phyloP scores from a whole-genome alignment of 2,113 vertebrate species.

The Periophthalmodon schlosseri region DNA sequence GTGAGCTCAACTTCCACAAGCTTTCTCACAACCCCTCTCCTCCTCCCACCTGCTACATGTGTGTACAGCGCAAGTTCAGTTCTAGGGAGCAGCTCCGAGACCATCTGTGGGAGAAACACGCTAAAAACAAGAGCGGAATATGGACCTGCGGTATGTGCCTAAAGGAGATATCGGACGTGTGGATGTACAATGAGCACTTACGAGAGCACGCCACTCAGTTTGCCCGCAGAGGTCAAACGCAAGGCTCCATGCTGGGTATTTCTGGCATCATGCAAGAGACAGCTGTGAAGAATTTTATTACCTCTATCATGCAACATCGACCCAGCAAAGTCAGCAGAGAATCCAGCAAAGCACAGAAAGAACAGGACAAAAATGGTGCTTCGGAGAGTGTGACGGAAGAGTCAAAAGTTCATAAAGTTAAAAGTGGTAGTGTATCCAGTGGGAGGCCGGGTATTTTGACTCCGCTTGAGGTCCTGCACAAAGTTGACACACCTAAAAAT shows the following conservation, averaged over 20 bases:
- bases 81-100: conserved; percentile 92
- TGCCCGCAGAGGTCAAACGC: conserved; percentile 87
- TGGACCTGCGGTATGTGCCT: conserved; percentile 99
- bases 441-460: conserved; percentile 67
- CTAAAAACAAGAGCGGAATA: conserved; percentile 87
- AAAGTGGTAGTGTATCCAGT: conserved; percentile 53
- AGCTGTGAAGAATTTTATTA: conserved; percentile 84
- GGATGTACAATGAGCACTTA: conserved; percentile 98
- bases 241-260: conserved; percentile 82
- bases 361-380: conserved; percentile 58
- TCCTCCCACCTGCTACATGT: conserved; percentile 98
- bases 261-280: conserved; percentile 80
- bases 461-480: conserved; percentile 71
- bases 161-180: conserved; percentile 92
- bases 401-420: conserved; percentile 61
- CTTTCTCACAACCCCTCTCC: conserved; percentile 93
- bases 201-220: conserved; percentile 93
- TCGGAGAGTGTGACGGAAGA: conserved; percentile 73
- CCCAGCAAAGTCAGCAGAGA: conserved; percentile 76
- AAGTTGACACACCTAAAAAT: conserved; percentile 77
- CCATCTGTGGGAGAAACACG: conserved; percentile 92
- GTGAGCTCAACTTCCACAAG: conserved; percentile 93
- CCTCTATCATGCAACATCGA: conserved; percentile 83
- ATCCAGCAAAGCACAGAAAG: conserved; percentile 57
- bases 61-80: conserved; percentile 94